A percentile compares a stretch with the other conserved stretches of the same genome.
phyloP scores from a whole-genome alignment of 1,140 invertebrate species.

The Eubasilissa regina region DNA sequence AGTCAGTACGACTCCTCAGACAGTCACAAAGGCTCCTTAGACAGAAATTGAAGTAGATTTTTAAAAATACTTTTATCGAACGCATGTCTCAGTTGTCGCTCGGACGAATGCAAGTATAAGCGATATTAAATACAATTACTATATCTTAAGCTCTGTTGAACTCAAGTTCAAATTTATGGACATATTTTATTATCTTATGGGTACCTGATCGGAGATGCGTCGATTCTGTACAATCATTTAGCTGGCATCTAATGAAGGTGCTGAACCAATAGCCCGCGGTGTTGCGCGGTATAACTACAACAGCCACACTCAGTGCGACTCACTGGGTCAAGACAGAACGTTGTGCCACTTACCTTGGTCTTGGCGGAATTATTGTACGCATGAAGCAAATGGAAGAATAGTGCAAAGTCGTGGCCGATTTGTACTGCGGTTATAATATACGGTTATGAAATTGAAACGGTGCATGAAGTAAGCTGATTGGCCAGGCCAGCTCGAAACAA shows the following conservation, averaged over 20 bases:
- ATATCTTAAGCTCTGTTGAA: too few relatives aligned
- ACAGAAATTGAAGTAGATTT: too few relatives aligned
- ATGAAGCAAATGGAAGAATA: slow-evolving; percentile 14
- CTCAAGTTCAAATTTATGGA: too few relatives aligned
- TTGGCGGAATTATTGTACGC: slow-evolving; percentile 39
- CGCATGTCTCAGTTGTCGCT: too few relatives aligned
- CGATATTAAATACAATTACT: too few relatives aligned
- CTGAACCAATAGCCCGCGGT: slow-evolving; percentile 35
- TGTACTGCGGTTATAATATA: slow-evolving; percentile 32
- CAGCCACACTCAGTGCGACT: not conserved
- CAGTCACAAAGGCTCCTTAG: too few relatives aligned
- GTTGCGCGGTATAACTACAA: not conserved
- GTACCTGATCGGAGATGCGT: too few relatives aligned
- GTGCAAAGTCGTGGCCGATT: slow-evolving; percentile 24
- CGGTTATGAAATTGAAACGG: slow-evolving; percentile 44
- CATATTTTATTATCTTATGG: too few relatives aligned
- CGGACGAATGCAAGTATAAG: too few relatives aligned
- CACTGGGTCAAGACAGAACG: slow-evolving; percentile 56
- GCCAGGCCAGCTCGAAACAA: slow-evolving; percentile 11
- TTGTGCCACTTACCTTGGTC: slow-evolving; percentile 60
- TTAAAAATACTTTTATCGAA: too few relatives aligned
- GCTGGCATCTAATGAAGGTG: not conserved
- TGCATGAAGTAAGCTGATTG: slow-evolving; percentile 18
- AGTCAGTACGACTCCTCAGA: too few relatives aligned
- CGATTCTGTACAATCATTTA: too few relatives aligned